Percentiles rank a stretch among this genome's conserved stretches.
Evolutionary conservation across 2,797 vertebrate species (phyloP).

Genomic region (Gambusia yucatana): DNA sequence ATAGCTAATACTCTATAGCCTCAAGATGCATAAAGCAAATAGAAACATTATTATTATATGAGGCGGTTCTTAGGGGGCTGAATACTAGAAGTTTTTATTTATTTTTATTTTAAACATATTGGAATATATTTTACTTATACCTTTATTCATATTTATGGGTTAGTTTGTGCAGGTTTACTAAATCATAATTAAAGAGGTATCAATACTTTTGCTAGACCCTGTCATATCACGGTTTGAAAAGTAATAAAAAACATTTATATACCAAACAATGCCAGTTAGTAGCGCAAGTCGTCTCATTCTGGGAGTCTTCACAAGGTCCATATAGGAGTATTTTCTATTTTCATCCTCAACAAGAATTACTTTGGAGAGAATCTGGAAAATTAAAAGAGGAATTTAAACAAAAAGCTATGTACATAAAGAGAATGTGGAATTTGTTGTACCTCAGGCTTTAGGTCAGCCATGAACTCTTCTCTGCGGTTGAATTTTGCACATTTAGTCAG

Average conservation of each 20-base stretch:
- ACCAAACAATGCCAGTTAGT: slow-evolving; percentile 85
- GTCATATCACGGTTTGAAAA: not conserved
- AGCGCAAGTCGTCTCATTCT: slow-evolving; percentile 82
- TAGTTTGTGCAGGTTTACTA: not conserved
- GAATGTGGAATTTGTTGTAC: slow-evolving; percentile 34
- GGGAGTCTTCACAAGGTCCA: slow-evolving; percentile 86
- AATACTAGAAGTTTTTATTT: not conserved
- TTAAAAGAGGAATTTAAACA: slow-evolving; percentile 8
- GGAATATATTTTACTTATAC: not conserved
- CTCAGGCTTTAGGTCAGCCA: slow-evolving; percentile 70
- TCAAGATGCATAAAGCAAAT: not conserved
- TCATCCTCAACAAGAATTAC: slow-evolving; percentile 55
- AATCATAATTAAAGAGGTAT: not conserved
- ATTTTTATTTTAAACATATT: not conserved
- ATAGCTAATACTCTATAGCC: not conserved
- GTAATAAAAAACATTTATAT: not conserved
- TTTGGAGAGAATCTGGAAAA: slow-evolving; percentile 56
- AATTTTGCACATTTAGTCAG: slow-evolving; percentile 66
- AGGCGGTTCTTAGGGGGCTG: not conserved
- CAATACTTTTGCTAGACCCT: not conserved
- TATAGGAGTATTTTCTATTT: slow-evolving; percentile 79
- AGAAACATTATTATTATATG: not conserved
- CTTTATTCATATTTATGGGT: not conserved
- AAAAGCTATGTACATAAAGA: not conserved
- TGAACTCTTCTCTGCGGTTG: slow-evolving; percentile 64